Evolutionary conservation across 2,113 vertebrate species (phyloP), one percentile per base, ranked within the genome.

Genomic region (Athene noctua): DNA sequence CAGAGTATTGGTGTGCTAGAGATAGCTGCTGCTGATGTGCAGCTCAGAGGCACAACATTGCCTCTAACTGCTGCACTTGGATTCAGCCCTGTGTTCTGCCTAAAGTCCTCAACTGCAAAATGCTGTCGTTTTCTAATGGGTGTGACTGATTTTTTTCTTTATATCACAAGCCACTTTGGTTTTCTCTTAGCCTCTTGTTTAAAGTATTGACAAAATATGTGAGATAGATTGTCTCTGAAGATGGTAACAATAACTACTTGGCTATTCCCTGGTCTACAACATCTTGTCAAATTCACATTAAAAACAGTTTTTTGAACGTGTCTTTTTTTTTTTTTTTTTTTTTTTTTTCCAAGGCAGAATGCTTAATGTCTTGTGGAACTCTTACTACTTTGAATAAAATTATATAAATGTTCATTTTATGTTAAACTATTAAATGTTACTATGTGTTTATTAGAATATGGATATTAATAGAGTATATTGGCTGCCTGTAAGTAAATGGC

Each of bases 81-180:
- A 73, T 92, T 74, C 94, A 96, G 38, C 86, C 85, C 86, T n/a
- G 0, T 0, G 0, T 91, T 80, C 87, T 94, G 85, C 78, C 34
- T 71, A n/a, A 59, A 2, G 66, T 57, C 73, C 66, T 90, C 91
- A 83, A 13, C 91, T 95, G 94, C 36, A 58, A 94, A 95, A 80
- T 79, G 57, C 93, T 96, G 84, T 92, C 22, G 21, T 86, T 85
- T 72, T 70, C 29, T 84, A 72, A 91, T 92, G 89, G 88, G 67
- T 90, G 91, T 81, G 80, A 74, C 54, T 68, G 16, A 10, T 11
- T 83, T 90, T 90, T 89, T 92, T 51, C 72, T 95, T 57, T 83
- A 67, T 95, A 78, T 73, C 91, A 94, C 95, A 96, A 91, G 92
- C 54, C 7, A 10, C 72, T 81, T 81, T 92, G 21, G n/a, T 95